Evolutionary conservation across 37 sponge, comb jelly and placozoan genomes (phyloP).

Genomic region (Agelas oroides): DNA sequence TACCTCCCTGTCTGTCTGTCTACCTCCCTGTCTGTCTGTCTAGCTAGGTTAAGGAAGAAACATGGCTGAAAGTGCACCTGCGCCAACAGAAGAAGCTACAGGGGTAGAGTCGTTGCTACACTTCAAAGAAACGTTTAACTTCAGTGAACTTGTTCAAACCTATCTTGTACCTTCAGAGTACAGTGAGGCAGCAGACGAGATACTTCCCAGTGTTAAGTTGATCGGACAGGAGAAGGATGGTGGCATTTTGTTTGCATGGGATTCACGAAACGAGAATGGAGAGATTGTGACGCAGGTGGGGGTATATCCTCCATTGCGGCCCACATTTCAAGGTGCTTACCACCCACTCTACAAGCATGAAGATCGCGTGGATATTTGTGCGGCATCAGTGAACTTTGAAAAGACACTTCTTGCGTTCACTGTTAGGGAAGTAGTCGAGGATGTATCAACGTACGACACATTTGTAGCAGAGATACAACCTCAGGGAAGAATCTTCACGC

Average conservation of each 20-base stretch:
- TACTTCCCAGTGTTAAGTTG: slow-evolving; percentile 10
- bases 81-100: background rate
- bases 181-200: slow-evolving; percentile 16
- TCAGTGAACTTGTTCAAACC: slow-evolving; percentile 26
- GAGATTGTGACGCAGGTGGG: slow-evolving; percentile 41
- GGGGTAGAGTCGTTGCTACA: slow-evolving; percentile 30
- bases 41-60: no score
- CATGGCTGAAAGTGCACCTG: background rate
- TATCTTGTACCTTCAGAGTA: slow-evolving; percentile 15
- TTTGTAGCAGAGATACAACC: slow-evolving; percentile 66
- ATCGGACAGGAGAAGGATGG: slow-evolving; percentile 66
- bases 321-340: background rate
- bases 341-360: slow-evolving; percentile 53
- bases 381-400: slow-evolving; percentile 49
- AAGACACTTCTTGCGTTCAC: slow-evolving; percentile 61
- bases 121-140: slow-evolving; percentile 46
- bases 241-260: slow-evolving; percentile 56
- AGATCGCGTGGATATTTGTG: slow-evolving; percentile 3
- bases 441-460: slow-evolving; percentile 13
- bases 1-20: no score
- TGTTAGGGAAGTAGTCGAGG: slow-evolving; percentile 19
- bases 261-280: background rate
- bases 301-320: background rate
- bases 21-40: no score
- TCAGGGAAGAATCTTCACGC: slow-evolving; percentile 34